Base-by-base conservation (phyloP, 2,113 vertebrate genomes). In the Petromus typicus region DNA sequence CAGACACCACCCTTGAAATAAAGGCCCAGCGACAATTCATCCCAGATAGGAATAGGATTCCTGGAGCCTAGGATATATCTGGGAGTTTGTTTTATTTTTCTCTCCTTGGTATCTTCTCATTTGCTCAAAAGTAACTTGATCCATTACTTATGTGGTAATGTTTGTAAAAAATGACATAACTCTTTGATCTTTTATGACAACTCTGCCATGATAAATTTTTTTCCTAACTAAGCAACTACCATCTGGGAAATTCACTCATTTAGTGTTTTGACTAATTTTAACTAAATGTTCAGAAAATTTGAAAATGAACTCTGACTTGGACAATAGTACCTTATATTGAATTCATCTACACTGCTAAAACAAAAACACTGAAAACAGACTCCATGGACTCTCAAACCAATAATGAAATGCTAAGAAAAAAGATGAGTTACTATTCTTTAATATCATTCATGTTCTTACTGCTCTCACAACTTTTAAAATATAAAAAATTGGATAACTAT, bases 321-420 rank as follows among this genome's bases (percentile, higher is more conserved):
- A 87, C 61, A 91, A 64, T 51, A 76, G 57, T 78, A 1, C 40
- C 71, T 64, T 54, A 27, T 56, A 3, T 0, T 93, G 25, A 86
- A 88, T 88, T 93, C 22, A 82, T 80, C 57, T 84, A 57, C 13
- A 80, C 76, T 2, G 89, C 14, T 92, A 93, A 87, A 57, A 61
- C 73, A 48, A 93, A 82, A 90, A 25, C 51, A 93, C 3, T 57
- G 16, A 75, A 51, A 67, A 63, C 0, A 40, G 14, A 91, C 11
- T 34, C 91, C 43, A 12, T 7, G 43, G 20, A 95, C 48, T 69
- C 40, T 89, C 37, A 85, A 81, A 92, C 17, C 7, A 1, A 32
- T 45, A 37, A 89, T 23, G 27, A 85, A 92, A 57, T 54, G 8
- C 27, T 57, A 92, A 59, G 27, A 73, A 94, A 51, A 73, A 94